These are phyloP conservation scores for Patella ulyssiponensis DNA, from an alignment of 2,888 invertebrate genomes.

Conservation along the genomic window DNA sequence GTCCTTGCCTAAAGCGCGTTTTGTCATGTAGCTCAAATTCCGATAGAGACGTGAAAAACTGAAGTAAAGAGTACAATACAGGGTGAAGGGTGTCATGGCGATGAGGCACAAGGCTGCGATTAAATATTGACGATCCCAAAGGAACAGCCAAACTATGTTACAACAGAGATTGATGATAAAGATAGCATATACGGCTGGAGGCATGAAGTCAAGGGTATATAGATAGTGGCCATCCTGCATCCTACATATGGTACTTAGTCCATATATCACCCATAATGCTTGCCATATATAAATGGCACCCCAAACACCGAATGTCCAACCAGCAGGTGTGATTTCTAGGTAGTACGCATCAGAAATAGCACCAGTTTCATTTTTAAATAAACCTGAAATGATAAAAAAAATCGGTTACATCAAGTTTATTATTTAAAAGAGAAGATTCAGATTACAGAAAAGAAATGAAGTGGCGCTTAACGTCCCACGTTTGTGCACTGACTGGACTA, in stretches of 20 bases:
- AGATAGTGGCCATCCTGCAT: background rate
- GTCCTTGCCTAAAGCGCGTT: slow-evolving; percentile 45
- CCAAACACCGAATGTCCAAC: slow-evolving; percentile 5
- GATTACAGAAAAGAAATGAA: too few species aligned
- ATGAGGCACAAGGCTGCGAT: slow-evolving; percentile 47
- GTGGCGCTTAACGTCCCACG: too few species aligned
- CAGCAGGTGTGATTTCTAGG: background rate
- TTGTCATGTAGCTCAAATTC: slow-evolving; percentile 42
- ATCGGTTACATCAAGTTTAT: too few species aligned
- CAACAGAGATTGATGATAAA: background rate
- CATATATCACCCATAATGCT: slow-evolving; percentile 4
- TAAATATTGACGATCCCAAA: slow-evolving; percentile 59
- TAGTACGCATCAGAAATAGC: background rate
- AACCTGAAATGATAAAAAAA: background rate
- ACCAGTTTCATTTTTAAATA: background rate
- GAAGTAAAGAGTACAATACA: slow-evolving; percentile 55
- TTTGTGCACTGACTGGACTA: too few species aligned
- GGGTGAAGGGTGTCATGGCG: slow-evolving; percentile 41
- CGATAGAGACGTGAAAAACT: slow-evolving; percentile 52
- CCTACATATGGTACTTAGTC: background rate
- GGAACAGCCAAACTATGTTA: slow-evolving; percentile 62
- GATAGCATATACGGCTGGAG: background rate
- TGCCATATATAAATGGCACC: background rate
- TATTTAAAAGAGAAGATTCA: too few species aligned
- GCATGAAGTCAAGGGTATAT: background rate